Conservation (phyloP, 2,797 vertebrate genomes). For the Anguilla megastoma region DNA sequence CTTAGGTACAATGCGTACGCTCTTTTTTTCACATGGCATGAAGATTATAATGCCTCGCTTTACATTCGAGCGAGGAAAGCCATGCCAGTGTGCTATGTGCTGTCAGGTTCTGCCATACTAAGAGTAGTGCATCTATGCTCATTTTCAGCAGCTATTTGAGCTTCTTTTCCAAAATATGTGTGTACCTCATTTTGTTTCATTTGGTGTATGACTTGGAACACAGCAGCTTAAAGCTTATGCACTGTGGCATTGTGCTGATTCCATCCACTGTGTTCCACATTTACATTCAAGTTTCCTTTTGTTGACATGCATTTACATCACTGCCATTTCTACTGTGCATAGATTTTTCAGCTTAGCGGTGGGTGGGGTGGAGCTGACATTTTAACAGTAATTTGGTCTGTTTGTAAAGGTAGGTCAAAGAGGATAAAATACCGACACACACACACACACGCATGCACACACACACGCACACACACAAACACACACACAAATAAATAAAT, state of each 20-base stretch:
- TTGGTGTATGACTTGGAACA: not conserved
- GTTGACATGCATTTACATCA: not conserved
- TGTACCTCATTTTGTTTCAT: not conserved
- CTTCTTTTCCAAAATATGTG: not conserved
- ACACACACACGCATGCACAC: too few species aligned
- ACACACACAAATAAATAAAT: too few species aligned
- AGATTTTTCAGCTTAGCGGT: not conserved
- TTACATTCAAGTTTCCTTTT: not conserved
- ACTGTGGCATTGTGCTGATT: not conserved
- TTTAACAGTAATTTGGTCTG: not conserved
- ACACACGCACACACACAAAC: too few species aligned
- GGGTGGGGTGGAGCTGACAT: not conserved
- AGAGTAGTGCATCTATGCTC: not conserved
- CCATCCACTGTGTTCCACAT: not conserved
- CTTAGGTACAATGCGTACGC: slow-evolving; percentile 1
- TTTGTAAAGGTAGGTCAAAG: not conserved
- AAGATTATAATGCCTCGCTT: not conserved
- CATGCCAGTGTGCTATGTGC: not conserved
- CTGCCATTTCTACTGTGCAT: not conserved
- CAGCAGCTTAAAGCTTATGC: not conserved
- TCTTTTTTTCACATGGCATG: not conserved
- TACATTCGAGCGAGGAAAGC: not conserved
- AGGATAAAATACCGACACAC: too few species aligned
- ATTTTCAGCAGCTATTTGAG: not conserved
- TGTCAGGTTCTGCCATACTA: not conserved